A percentile compares a stretch with the other conserved stretches of the same genome.
phyloP scores from a whole-genome alignment of 2,888 invertebrate species.

The Conistra vaccinii region DNA sequence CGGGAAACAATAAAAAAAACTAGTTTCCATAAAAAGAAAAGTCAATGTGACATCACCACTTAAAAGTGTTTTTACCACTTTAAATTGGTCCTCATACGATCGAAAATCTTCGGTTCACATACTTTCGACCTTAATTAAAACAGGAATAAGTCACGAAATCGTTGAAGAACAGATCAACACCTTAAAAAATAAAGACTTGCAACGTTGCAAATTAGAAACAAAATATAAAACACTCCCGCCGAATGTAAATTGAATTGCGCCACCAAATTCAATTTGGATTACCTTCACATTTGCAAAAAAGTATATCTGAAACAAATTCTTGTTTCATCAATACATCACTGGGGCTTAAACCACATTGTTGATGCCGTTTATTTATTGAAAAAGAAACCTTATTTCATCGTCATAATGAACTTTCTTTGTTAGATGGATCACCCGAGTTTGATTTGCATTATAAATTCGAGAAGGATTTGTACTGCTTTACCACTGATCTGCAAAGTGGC shows the following conservation, averaged over 20 bases:
- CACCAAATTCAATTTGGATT: constrained; percentile 75
- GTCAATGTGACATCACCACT: background rate
- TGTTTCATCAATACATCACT: constrained; percentile 66
- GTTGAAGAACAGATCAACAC: constrained; percentile 17
- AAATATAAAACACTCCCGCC: constrained; percentile 66
- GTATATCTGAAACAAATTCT: constrained; percentile 65
- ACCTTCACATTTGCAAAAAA: constrained; percentile 70
- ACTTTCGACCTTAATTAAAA: background rate
- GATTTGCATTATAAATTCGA: constrained; percentile 57
- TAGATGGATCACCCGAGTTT: constrained; percentile 9
- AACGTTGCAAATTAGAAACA: constrained; percentile 67
- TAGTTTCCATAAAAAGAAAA: background rate
- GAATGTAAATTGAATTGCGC: constrained; percentile 72
- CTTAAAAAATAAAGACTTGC: constrained; percentile 44
- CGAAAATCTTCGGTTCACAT: background rate
- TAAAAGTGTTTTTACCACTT: background rate
- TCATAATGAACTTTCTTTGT: background rate
- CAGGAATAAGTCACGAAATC: constrained; percentile 16
- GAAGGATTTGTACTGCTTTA: constrained; percentile 64
- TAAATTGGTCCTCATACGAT: background rate
- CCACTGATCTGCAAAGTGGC: constrained; percentile 74
- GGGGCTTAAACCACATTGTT: constrained; percentile 36
- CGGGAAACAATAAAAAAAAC: background rate
- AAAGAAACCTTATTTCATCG: constrained; percentile 26
- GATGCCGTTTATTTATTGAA: constrained; percentile 13